Evolutionary conservation across 2,113 vertebrate genomes (phyloP).

Genomic region (Nerophis lumbriciformis): DNA sequence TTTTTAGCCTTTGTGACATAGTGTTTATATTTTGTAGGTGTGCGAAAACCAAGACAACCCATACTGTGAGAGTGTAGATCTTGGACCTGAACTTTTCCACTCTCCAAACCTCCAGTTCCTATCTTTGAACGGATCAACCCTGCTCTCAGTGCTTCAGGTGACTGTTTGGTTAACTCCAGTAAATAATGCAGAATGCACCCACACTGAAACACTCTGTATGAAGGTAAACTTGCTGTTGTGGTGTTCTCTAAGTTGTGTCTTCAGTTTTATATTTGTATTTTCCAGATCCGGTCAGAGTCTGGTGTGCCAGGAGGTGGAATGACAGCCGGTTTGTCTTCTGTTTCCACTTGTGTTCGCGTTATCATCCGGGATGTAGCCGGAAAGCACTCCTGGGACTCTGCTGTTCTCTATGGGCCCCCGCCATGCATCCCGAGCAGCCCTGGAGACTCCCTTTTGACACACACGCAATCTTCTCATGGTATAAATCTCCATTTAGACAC

Average conservation of each 20-base stretch:
- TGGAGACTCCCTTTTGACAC: constrained; percentile 25
- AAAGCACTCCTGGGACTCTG: constrained; percentile 97
- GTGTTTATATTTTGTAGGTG: constrained; percentile 58
- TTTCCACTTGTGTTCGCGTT: constrained; percentile 88
- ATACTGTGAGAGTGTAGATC: constrained; percentile 86
- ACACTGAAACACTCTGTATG: neutral
- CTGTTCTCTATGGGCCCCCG: constrained; percentile 90
- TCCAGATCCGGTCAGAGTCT: constrained; percentile 87
- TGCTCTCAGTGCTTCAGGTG: constrained; percentile 76
- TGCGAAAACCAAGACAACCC: constrained; percentile 98
- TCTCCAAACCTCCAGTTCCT: constrained; percentile 97
- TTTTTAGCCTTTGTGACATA: neutral
- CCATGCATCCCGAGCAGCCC: constrained; percentile 55
- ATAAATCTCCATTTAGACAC: constrained; percentile 29
- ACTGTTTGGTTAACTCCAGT: neutral
- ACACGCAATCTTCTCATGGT: constrained; percentile 35
- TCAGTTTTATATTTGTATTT: constrained; percentile 51
- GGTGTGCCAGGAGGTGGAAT: constrained; percentile 89
- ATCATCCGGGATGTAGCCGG: constrained; percentile 94
- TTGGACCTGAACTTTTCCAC: constrained; percentile 93
- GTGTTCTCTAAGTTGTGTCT: neutral
- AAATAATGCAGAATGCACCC: neutral
- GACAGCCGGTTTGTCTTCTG: constrained; percentile 87
- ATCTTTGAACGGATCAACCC: constrained; percentile 88
- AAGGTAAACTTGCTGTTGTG: too few species aligned